These are phyloP conservation scores for Prunella himalayana DNA, from an alignment of 2,113 vertebrate species.

Conservation along the genomic window DNA sequence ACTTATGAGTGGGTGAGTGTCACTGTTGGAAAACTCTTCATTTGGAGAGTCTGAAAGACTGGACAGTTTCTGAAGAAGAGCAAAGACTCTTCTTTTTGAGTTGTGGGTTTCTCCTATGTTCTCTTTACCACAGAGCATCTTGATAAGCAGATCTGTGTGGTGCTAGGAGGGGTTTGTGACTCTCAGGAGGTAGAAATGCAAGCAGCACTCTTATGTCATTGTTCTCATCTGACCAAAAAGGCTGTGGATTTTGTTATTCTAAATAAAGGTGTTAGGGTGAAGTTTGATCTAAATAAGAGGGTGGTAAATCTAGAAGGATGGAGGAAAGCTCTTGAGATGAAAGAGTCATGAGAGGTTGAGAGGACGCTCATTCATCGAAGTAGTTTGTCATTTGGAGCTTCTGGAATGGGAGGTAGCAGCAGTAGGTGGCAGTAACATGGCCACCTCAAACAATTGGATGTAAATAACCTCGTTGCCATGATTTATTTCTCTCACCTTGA, in stretches of 20 bases:
- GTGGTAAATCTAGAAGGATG: background rate
- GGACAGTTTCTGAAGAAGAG: background rate
- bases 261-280: background rate
- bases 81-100: background rate
- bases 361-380: background rate
- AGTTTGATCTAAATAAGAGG: background rate
- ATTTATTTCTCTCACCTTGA: background rate
- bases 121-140: background rate
- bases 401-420: background rate
- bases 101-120: background rate
- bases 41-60: background rate
- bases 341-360: background rate
- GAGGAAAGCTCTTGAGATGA: background rate
- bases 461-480: background rate
- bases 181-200: background rate
- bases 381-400: background rate
- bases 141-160: background rate
- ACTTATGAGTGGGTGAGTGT: slow-evolving; percentile 96
- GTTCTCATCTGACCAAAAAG: background rate
- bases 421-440: background rate
- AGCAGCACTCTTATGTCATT: background rate
- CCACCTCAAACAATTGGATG: background rate
- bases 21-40: background rate
- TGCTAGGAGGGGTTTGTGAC: background rate
- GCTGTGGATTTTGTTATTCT: background rate